Evolutionary conservation across 64 coral and sea anemone species (phyloP).

Genomic region (Montipora cactus): DNA sequence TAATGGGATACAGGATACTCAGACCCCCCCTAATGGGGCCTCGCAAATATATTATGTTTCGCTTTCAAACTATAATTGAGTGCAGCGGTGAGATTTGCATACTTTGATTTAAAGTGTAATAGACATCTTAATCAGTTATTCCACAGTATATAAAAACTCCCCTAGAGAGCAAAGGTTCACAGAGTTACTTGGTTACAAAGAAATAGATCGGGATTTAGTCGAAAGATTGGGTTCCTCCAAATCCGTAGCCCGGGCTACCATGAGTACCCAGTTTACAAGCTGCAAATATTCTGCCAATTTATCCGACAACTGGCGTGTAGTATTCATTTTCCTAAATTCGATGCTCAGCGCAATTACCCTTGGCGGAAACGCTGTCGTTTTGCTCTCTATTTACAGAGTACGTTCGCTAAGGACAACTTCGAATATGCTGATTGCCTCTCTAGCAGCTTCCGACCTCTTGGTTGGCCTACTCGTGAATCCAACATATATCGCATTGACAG

Average conservation of each 20-base stretch:
- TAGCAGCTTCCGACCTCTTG: constrained; percentile 63
- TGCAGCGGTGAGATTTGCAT: too few relatives aligned
- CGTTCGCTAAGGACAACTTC: constrained; percentile 49
- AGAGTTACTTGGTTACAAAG: not conserved
- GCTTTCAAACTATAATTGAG: too few relatives aligned
- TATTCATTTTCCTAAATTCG: constrained; percentile 60
- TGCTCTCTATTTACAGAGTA: constrained; percentile 65
- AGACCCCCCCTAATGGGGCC: too few relatives aligned
- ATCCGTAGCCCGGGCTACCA: not conserved
- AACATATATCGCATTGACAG: constrained; percentile 31
- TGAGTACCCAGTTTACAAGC: not conserved
- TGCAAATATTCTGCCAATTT: constrained; percentile 57
- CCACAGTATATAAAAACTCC: too few relatives aligned
- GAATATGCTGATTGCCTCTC: constrained; percentile 72
- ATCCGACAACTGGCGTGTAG: constrained; percentile 22
- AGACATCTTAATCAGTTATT: too few relatives aligned
- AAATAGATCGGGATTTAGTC: too few relatives aligned
- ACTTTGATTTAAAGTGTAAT: too few relatives aligned
- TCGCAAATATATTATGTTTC: too few relatives aligned
- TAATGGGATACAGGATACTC: too few relatives aligned
- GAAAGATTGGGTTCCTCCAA: too few relatives aligned
- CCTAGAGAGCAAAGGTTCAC: too few relatives aligned
- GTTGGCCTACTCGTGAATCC: constrained; percentile 61
- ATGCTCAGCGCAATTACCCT: constrained; percentile 25
- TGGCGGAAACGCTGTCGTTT: constrained; percentile 56